phyloP scores from a whole-genome alignment of 2,113 vertebrate species.

The Caranx ignobilis region DNA sequence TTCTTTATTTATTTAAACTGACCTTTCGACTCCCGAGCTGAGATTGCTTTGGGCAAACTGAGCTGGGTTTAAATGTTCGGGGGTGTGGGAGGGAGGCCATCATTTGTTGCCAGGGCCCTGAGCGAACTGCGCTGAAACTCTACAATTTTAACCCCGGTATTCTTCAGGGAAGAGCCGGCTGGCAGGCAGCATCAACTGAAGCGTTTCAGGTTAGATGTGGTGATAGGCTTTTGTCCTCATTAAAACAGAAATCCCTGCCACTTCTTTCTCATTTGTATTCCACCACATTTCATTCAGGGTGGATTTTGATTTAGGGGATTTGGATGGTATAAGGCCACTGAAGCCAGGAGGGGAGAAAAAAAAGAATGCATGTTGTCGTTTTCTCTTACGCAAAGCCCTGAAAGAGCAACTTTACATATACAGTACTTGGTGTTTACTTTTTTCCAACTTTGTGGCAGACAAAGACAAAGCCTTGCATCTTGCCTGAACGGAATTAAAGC shows the following conservation, averaged over 20 bases:
- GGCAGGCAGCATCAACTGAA: slow-evolving; percentile 79
- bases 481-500: slow-evolving; percentile 8
- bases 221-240: slow-evolving; percentile 85
- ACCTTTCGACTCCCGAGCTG: slow-evolving; percentile 76
- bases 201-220: slow-evolving; percentile 83
- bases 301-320: slow-evolving; percentile 79
- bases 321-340: slow-evolving; percentile 69
- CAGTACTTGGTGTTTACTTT: slow-evolving; percentile 40
- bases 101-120: slow-evolving; percentile 67
- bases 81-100: slow-evolving; percentile 76
- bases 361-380: slow-evolving; percentile 53
- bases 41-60: slow-evolving; percentile 76
- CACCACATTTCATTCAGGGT: slow-evolving; percentile 62
- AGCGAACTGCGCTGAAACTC: slow-evolving; percentile 64
- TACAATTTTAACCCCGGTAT: slow-evolving; percentile 65
- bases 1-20: slow-evolving; percentile 85
- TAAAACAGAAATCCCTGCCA: slow-evolving; percentile 82
- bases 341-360: slow-evolving; percentile 50
- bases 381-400: slow-evolving; percentile 62
- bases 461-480: slow-evolving; percentile 9
- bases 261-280: slow-evolving; percentile 83
- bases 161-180: slow-evolving; percentile 71
- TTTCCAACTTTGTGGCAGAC: slow-evolving; percentile 55
- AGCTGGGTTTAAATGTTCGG: slow-evolving; percentile 79
- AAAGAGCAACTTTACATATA: slow-evolving; percentile 62